Evolutionary conservation across 2,113 vertebrate species (phyloP).

Genomic region (Nipponia nippon): DNA sequence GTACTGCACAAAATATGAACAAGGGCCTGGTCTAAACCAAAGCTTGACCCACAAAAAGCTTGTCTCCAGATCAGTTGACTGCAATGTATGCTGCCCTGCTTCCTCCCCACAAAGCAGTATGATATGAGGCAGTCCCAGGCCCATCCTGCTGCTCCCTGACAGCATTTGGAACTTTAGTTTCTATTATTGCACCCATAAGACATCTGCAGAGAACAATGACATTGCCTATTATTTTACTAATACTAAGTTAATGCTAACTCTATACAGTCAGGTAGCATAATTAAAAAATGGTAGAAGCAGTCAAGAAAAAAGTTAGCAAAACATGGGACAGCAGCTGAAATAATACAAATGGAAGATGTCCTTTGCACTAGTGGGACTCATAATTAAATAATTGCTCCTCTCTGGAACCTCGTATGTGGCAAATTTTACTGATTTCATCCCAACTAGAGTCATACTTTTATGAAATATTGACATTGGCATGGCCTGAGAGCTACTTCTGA

Average conservation of each 20-base stretch:
- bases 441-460: neutral
- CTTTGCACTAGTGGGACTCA: neutral
- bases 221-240: neutral
- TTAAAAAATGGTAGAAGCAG: neutral
- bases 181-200: neutral
- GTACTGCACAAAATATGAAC: neutral
- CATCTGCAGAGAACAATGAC: neutral
- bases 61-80: neutral
- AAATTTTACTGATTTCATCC: neutral
- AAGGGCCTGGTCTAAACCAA: neutral
- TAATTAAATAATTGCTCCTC: neutral
- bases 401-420: neutral
- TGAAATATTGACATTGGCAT: neutral
- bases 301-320: neutral
- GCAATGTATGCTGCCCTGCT: neutral
- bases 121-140: neutral
- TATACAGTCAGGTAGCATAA: neutral
- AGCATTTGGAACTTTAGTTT: neutral
- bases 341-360: neutral
- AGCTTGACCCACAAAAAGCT: neutral
- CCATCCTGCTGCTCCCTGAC: neutral
- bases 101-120: neutral
- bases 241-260: neutral
- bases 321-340: neutral
- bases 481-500: neutral